These are phyloP conservation scores for Nycticryphes semicollaris DNA, from an alignment of 2,113 vertebrate species.

Conservation along the genomic window DNA sequence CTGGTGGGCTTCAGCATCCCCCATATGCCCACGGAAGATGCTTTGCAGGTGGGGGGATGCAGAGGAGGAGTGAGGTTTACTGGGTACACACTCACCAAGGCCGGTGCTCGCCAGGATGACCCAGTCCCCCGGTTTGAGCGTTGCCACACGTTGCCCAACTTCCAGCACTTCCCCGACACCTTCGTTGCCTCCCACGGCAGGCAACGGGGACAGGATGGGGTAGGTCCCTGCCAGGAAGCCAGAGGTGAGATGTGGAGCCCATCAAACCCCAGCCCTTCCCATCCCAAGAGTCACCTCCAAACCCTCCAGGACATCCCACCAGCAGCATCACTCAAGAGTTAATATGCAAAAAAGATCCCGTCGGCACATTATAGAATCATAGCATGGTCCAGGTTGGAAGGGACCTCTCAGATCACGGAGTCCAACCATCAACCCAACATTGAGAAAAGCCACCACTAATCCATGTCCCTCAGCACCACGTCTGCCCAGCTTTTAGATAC, in stretches of 20 bases:
- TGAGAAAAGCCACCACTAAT: background rate
- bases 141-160: slow-evolving; percentile 78
- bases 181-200: slow-evolving; percentile 92
- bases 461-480: no score
- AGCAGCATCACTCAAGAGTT: background rate
- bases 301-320: rapidly evolving
- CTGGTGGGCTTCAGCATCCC: background rate
- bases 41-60: background rate
- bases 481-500: background rate
- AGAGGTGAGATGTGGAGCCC: background rate
- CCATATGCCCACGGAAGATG: background rate
- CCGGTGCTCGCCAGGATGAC: slow-evolving; percentile 83
- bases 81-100: slow-evolving; percentile 76
- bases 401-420: background rate
- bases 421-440: background rate
- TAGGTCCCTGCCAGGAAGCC: slow-evolving; percentile 82
- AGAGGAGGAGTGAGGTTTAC: background rate
- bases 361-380: background rate
- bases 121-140: slow-evolving; percentile 85
- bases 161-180: slow-evolving; percentile 89
- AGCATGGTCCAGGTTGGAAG: background rate
- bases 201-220: slow-evolving; percentile 82
- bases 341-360: rapidly evolving
- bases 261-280: rapidly evolving
- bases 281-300: background rate